Conservation (phyloP, 2,888 invertebrate species). For the Drosophila conformis region DNA sequence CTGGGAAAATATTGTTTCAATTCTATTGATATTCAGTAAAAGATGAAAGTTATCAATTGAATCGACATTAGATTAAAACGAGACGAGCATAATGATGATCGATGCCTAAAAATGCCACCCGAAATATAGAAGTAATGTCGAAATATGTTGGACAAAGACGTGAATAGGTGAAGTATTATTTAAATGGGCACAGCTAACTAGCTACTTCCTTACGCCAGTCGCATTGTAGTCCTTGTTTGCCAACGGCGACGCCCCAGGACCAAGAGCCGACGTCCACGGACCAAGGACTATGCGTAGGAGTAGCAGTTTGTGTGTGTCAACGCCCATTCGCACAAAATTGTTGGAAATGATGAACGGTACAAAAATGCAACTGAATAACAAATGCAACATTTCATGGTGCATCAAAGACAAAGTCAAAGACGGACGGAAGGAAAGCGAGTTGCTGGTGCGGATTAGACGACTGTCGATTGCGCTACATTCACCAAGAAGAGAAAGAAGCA, state of each 20-base stretch:
- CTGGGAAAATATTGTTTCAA: neutral
- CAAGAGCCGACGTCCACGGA: neutral
- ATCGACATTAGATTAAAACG: neutral
- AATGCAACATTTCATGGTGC: slow-evolving; percentile 69
- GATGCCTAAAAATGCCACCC: slow-evolving; percentile 23
- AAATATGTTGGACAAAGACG: slow-evolving; percentile 17
- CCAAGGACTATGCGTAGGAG: slow-evolving; percentile 29
- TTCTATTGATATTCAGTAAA: neutral
- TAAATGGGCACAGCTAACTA: slow-evolving; percentile 76
- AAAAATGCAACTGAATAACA: slow-evolving; percentile 21
- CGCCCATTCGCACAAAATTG: slow-evolving; percentile 52
- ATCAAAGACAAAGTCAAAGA: slow-evolving; percentile 49
- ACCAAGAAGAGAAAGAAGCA: neutral
- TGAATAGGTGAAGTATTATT: slow-evolving; percentile 58
- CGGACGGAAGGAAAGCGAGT: slow-evolving; percentile 20
- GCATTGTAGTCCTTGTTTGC: slow-evolving; percentile 63
- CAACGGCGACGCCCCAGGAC: slow-evolving; percentile 42
- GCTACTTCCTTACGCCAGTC: slow-evolving; percentile 82
- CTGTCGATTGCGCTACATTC: slow-evolving; percentile 25
- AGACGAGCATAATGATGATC: slow-evolving; percentile 7
- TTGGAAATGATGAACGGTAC: slow-evolving; percentile 38
- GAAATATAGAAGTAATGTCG: slow-evolving; percentile 20
- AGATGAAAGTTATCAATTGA: neutral
- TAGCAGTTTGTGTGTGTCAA: slow-evolving; percentile 53
- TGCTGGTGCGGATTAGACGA: slow-evolving; percentile 13